Evolutionary conservation across 1,140 invertebrate species (phyloP).

Genomic region (Steinernema feltiae): DNA sequence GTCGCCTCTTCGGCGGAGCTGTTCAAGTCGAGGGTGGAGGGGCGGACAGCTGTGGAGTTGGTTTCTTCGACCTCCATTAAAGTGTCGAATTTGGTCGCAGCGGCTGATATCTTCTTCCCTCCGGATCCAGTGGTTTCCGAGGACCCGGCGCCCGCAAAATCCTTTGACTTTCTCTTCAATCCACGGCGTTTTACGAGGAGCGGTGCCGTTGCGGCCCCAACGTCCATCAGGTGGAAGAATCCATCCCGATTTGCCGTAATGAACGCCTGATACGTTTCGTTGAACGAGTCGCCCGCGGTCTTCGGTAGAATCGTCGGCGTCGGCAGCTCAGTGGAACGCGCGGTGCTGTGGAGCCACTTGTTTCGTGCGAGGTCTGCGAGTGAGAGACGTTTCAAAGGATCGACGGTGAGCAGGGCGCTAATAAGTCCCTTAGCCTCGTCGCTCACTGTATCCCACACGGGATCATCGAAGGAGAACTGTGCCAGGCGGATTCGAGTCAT

Average conservation of each 20-base stretch:
- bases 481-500: constrained; percentile 74
- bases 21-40: constrained; percentile 32
- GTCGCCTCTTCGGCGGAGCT: constrained; percentile 1
- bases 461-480: constrained; percentile 69
- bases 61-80: constrained; percentile 39
- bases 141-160: constrained; percentile 23
- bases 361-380: constrained; percentile 62
- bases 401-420: constrained; percentile 71
- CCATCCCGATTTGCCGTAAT: constrained; percentile 68
- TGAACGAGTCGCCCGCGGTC: constrained; percentile 61
- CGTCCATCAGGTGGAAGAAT: constrained; percentile 68
- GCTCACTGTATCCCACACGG: constrained; percentile 71
- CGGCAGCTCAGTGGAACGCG: constrained; percentile 55
- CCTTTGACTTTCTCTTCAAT: constrained; percentile 37
- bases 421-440: constrained; percentile 71
- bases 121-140: constrained; percentile 17
- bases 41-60: constrained; percentile 24
- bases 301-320: constrained; percentile 51
- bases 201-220: constrained; percentile 53
- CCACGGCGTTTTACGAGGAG: constrained; percentile 53
- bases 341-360: constrained; percentile 48
- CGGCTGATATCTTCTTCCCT: background rate
- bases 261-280: constrained; percentile 68
- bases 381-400: constrained; percentile 69
- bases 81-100: constrained; percentile 18